A percentile compares a stretch with the other conserved stretches of the same genome.
Conservation (phyloP, 1,140 invertebrate genomes). For the Helicoverpa armigera region DNA sequence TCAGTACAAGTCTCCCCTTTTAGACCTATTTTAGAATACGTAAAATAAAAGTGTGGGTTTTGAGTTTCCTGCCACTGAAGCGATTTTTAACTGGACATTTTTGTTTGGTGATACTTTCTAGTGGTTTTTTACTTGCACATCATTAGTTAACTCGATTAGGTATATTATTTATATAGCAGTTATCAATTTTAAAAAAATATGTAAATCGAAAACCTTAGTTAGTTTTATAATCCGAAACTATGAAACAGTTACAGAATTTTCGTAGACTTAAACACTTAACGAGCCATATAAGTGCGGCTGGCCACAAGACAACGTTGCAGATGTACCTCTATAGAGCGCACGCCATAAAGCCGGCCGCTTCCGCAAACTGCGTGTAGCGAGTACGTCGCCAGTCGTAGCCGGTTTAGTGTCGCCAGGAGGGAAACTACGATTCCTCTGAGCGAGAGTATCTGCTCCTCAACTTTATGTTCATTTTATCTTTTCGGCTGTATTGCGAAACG, state of each 20-base stretch:
- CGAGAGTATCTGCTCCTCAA: slow-evolving; percentile 82
- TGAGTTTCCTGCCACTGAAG: not conserved
- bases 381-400: slow-evolving; percentile 59
- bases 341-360: slow-evolving; percentile 34
- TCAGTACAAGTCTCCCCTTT: slow-evolving; percentile 8
- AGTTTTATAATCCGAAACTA: not conserved
- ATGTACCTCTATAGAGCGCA: not conserved
- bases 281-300: not conserved
- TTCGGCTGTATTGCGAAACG: slow-evolving; percentile 81
- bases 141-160: too few relatives aligned
- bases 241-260: not conserved
- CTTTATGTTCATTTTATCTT: slow-evolving; percentile 86
- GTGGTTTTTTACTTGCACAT: not conserved
- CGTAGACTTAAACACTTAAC: not conserved
- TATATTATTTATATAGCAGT: too few relatives aligned
- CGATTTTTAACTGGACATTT: not conserved
- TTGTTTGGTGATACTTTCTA: not conserved
- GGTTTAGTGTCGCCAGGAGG: slow-evolving; percentile 82
- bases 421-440: slow-evolving; percentile 83
- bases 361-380: slow-evolving; percentile 69
- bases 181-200: not conserved
- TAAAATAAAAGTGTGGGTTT: not conserved
- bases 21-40: slow-evolving; percentile 27
- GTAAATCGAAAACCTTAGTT: too few relatives aligned
- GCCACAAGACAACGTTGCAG: not conserved